phyloP scores from a whole-genome alignment of 2,888 invertebrate genomes.

The Gasteruption jaculator region DNA sequence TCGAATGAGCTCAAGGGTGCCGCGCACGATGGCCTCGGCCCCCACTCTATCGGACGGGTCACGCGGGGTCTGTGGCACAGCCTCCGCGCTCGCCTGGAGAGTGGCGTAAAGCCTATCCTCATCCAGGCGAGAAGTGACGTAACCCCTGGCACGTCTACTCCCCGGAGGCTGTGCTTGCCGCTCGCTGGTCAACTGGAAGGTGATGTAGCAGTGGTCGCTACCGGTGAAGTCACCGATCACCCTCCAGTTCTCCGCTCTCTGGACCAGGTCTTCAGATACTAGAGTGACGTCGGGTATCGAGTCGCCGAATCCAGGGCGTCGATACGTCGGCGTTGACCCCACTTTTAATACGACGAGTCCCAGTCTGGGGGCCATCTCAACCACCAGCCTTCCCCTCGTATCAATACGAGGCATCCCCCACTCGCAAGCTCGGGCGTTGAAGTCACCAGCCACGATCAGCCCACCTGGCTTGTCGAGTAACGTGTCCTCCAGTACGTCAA shows the following conservation, averaged over 20 bases:
- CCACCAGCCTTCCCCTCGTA: constrained; percentile 10
- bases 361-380: constrained; percentile 3
- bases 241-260: constrained; percentile 8
- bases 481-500: constrained; percentile 4
- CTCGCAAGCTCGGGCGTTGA: constrained; percentile 13
- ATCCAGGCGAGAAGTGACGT: constrained; percentile 13
- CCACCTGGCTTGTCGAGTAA: constrained; percentile 3
- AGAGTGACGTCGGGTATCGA: no score
- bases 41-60: neutral
- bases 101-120: constrained; percentile 3
- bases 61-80: neutral
- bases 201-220: constrained; percentile 21
- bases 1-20: constrained; percentile 7
- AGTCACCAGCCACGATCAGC: constrained; percentile 10
- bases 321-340: no score
- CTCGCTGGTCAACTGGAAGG: constrained; percentile 3
- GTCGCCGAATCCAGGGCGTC: no score
- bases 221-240: constrained; percentile 16
- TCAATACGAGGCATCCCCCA: constrained; percentile 12
- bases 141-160: constrained; percentile 10
- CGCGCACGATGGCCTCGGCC: neutral
- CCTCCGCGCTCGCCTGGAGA: neutral
- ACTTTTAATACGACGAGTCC: constrained; percentile 9
- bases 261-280: neutral
- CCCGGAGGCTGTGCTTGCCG: neutral